Evolutionary conservation across 2,797 vertebrate genomes (phyloP).

Genomic region (Orestias chungarensis): DNA sequence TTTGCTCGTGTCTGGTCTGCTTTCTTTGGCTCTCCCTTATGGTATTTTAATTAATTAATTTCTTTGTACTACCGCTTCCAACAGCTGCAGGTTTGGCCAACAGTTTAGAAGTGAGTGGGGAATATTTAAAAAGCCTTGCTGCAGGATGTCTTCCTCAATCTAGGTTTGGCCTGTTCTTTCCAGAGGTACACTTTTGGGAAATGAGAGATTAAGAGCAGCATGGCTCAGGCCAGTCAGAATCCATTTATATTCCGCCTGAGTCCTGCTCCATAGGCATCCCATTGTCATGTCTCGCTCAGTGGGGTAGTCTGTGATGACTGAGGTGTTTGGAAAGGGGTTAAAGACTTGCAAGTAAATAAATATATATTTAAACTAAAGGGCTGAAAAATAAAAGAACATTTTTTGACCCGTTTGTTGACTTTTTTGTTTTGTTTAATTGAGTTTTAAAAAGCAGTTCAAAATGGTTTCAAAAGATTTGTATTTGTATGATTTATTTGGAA

Average conservation of each 20-base stretch:
- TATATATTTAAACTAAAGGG: neutral
- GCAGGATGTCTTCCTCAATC: conserved; percentile 57
- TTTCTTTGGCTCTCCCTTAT: neutral
- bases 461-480: too few relatives aligned
- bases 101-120: conserved; percentile 40
- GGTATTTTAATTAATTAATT: conserved; percentile 10
- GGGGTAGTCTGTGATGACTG: conserved; percentile 73
- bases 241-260: conserved; percentile 75
- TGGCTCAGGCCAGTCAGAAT: conserved; percentile 50
- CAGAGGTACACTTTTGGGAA: conserved; percentile 67
- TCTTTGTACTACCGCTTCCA: conserved; percentile 26
- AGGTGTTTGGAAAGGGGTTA: conserved; percentile 56
- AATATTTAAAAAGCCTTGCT: conserved; percentile 58
- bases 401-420: too few relatives aligned
- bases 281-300: conserved; percentile 72
- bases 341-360: conserved; percentile 40
- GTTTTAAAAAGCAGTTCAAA: neutral
- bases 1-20: neutral
- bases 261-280: conserved; percentile 72
- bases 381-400: too few relatives aligned
- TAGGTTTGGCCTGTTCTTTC: conserved; percentile 46
- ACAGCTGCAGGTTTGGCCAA: conserved; percentile 43
- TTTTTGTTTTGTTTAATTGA: neutral
- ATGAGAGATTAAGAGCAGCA: conserved; percentile 68
- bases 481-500: too few relatives aligned